These are phyloP conservation scores for Acrossocheilus wenchowensis DNA, from an alignment of 2,797 vertebrate species.

Conservation along the genomic window DNA sequence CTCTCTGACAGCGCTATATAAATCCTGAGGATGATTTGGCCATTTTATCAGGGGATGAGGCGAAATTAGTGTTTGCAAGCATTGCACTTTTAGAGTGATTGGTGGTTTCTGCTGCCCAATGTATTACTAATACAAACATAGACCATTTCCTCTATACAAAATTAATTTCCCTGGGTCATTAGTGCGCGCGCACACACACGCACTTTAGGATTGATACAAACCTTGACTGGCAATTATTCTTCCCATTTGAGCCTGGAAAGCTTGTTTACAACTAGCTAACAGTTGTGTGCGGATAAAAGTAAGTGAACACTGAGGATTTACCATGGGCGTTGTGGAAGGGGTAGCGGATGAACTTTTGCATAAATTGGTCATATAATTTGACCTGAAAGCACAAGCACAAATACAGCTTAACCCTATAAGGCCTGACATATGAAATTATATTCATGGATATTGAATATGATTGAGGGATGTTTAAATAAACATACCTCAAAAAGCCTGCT, in stretches of 20 bases:
- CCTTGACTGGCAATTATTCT: slow-evolving; percentile 6
- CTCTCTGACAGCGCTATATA: not conserved
- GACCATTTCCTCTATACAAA: not conserved
- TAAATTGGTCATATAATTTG: not conserved
- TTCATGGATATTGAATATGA: not conserved
- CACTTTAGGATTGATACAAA: not conserved
- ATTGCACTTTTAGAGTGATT: slow-evolving; percentile 28
- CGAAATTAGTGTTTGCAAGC: slow-evolving; percentile 29
- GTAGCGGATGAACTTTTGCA: not conserved
- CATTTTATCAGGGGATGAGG: slow-evolving; percentile 24
- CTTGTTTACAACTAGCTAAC: not conserved
- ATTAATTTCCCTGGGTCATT: not conserved
- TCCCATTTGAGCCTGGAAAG: not conserved
- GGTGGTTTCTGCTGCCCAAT: not conserved
- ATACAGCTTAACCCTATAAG: not conserved
- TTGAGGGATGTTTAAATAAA: too few relatives aligned
- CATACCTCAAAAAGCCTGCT: too few relatives aligned
- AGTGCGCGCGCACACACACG: not conserved
- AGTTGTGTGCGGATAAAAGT: not conserved
- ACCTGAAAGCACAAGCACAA: not conserved
- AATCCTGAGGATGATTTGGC: slow-evolving; percentile 27
- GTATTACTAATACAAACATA: slow-evolving; percentile 3
- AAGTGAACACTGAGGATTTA: not conserved
- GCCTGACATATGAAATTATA: not conserved
- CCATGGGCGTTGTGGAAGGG: too few relatives aligned